Conservation (phyloP, 2,797 vertebrate species). For the Pogoniulus pusillus region DNA sequence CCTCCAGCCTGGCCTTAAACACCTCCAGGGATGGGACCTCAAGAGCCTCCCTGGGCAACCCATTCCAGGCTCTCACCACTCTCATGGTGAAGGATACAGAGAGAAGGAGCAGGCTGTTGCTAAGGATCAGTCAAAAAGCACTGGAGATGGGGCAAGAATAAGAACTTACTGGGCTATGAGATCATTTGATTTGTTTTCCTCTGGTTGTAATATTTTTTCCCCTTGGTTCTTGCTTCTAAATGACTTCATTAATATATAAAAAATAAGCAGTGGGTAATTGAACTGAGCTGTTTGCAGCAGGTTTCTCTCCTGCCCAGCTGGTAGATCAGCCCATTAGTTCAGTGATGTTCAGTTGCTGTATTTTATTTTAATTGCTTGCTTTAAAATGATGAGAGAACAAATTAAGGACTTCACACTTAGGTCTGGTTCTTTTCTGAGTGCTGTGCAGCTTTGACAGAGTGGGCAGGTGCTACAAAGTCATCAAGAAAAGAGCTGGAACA, state of each 20-base stretch:
- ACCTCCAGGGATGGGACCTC: no score
- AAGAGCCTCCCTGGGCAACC: no score
- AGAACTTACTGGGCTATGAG: neutral
- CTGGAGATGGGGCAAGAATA: conserved; percentile 26
- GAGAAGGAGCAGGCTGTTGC: conserved; percentile 8
- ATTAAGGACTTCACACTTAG: neutral
- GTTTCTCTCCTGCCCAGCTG: conserved; percentile 13
- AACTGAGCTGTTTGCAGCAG: conserved; percentile 7
- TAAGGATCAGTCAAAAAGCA: conserved; percentile 22
- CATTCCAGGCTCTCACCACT: no score
- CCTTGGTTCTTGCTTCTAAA: conserved; percentile 31
- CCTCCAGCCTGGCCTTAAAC: no score
- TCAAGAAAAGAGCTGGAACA: neutral
- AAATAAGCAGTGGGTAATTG: conserved; percentile 30
- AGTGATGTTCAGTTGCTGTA: neutral
- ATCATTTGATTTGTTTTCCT: conserved; percentile 39
- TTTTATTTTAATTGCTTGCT: conserved; percentile 26
- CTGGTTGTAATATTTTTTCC: neutral
- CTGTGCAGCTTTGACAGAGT: neutral
- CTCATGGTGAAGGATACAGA: no score
- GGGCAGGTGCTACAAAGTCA: neutral
- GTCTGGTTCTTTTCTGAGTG: neutral
- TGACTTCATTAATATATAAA: conserved; percentile 39
- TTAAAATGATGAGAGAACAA: neutral
- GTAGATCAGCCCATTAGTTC: neutral